Evolutionary conservation across 2,797 vertebrate species (phyloP), one percentile per base, ranked within the genome.

Genomic region (Leptoclinus maculatus): DNA sequence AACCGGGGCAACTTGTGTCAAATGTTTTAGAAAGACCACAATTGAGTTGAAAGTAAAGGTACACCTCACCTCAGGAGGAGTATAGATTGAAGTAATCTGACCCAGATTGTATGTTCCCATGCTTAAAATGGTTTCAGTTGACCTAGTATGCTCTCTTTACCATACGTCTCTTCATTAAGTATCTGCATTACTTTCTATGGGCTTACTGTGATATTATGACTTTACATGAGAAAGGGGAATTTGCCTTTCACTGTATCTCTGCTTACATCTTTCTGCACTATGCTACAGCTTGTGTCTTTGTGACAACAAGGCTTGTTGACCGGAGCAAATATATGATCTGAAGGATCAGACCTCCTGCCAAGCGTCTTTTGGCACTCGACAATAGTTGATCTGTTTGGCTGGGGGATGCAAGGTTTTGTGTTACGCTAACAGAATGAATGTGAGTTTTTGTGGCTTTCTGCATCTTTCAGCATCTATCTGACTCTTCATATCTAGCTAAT

Each of bases 281-380:
- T 58, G 36, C 66, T 34, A 2, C 64, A 66, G 23, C 65, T 60
- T 71, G 53, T 71, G 41, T 41, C 70, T 47, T n/a, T 82, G 66
- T 57, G 69, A 79, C 69, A 62, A 66, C 9, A 0, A 73, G 65
- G 53, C 76, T 67, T 51, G 68, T 83, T 53, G 80, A 70, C 69
- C 29, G 51, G 19, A 76, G 68, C 9, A 0, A 11, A 29, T 60
- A 39, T 73, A 27, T 57, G 62, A 81, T 64, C 34, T 74, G 82
- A 79, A 62, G 27, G 54, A 71, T 29, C 53, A n/a, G 47, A 78
- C 56, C 68, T 74, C 59, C 74, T 87, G 83, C 86, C 83, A 84
- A 84, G 71, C 68, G 74, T 72, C 72, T 69, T 65, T 74, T 87
- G 73, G 83, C 79, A 65, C 41, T 7, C 23, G 51, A 54, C 41